Evolutionary conservation across 2,888 invertebrate species (phyloP).

Genomic region (Drosophila tanythrix): DNA sequence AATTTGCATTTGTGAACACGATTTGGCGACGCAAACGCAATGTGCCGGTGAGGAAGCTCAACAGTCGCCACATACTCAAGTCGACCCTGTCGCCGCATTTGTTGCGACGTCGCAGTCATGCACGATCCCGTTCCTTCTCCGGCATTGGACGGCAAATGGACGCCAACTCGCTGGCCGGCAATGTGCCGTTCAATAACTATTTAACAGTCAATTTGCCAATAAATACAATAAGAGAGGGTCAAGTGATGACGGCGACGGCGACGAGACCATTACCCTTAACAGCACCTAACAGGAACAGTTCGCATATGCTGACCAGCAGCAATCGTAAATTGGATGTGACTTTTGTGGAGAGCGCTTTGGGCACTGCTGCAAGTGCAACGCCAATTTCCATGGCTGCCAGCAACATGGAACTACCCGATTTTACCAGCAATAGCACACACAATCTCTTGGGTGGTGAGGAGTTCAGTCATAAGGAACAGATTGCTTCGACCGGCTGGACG

Average conservation of each 20-base stretch:
- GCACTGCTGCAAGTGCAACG: conserved; percentile 1
- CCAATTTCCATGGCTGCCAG: conserved; percentile 1
- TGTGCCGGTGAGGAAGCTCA: conserved; percentile 85
- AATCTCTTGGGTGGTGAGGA: conserved; percentile 69
- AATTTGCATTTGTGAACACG: conserved; percentile 95
- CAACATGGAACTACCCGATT: conserved; percentile 28
- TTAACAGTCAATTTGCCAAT: conserved; percentile 88
- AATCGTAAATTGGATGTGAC: conserved; percentile 66
- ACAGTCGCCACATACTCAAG: conserved; percentile 93
- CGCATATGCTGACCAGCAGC: conserved; percentile 42
- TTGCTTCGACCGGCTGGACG: conserved; percentile 87
- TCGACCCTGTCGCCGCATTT: conserved; percentile 92
- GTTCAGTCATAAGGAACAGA: conserved; percentile 51
- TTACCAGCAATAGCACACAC: conserved; percentile 86
- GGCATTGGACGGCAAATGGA: conserved; percentile 57
- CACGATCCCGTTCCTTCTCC: conserved; percentile 88
- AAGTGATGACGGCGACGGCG: conserved; percentile 35
- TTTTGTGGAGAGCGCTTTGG: conserved; percentile 64
- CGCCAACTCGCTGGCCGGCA: conserved; percentile 86
- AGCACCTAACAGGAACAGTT: conserved; percentile 27
- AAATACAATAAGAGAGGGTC: conserved; percentile 72
- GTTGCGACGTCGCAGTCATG: conserved; percentile 90
- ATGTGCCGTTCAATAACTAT: conserved; percentile 89
- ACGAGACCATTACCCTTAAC: background rate
- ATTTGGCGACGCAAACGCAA: conserved; percentile 92